phyloP scores from a whole-genome alignment of 2,888 invertebrate genomes.

The Acrobasis consociella region DNA sequence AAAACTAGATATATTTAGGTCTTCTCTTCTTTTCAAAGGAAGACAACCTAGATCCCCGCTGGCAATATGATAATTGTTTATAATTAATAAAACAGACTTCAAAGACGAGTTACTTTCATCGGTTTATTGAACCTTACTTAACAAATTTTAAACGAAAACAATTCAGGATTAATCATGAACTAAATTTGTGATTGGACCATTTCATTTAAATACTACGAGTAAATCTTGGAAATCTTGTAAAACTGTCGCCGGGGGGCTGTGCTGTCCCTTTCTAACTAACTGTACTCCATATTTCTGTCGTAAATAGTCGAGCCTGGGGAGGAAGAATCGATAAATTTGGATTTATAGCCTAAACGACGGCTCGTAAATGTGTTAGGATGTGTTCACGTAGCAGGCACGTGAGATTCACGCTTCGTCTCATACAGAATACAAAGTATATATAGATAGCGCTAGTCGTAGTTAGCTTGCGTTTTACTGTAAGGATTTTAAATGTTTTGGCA shows the following conservation, averaged over 20 bases:
- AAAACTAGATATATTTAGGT: too few relatives aligned
- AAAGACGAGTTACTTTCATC: too few relatives aligned
- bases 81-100: too few relatives aligned
- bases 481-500: too few relatives aligned
- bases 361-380: slow-evolving; percentile 7
- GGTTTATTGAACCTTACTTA: too few relatives aligned
- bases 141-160: too few relatives aligned
- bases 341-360: slow-evolving; percentile 17
- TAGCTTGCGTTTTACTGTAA: too few relatives aligned
- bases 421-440: background rate
- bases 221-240: background rate
- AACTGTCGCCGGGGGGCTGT: background rate
- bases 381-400: background rate
- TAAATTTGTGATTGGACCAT: background rate
- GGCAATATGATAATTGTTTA: too few relatives aligned
- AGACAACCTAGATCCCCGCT: too few relatives aligned
- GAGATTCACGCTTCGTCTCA: background rate
- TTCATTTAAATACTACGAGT: background rate
- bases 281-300: background rate
- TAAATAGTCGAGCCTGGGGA: background rate
- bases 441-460: too few relatives aligned
- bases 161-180: background rate
- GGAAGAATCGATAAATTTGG: slow-evolving; percentile 16
- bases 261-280: slow-evolving; percentile 6
- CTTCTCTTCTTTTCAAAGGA: too few relatives aligned